Evolutionary conservation across 2,113 vertebrate genomes (phyloP), one percentile per base, ranked within the genome.

Genomic region (Sebastes fasciatus): DNA sequence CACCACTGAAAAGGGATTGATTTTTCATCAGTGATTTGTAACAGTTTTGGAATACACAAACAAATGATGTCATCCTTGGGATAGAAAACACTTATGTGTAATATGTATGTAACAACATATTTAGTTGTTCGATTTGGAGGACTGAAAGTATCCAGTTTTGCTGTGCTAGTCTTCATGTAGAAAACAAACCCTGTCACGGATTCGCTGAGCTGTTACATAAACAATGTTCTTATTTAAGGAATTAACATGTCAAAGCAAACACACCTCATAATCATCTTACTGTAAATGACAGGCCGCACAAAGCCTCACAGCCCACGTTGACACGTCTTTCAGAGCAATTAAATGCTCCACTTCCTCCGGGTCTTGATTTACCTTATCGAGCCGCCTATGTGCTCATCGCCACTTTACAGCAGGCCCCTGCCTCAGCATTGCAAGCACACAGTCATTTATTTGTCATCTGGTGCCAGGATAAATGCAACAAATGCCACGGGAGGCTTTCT

Each of bases 311-410:
- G 83, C 90, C 90, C 82, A 89, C 87, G 64, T 70, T 91, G 88
- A 87, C 88, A 88, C 55, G 80, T 91, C 88, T 93, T 85, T 92
- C 85, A 80, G 54, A 78, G 86, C 91, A 94, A 93, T 94, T 93
- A 94, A 94, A 91, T 85, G 93, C 88, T 93, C 88, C 83, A 81
- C 80, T 94, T 91, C 89, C 89, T 86, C 83, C 73, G 83, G 81
- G 86, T 87, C 86, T 86, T 90, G 87, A 94, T 94, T 94, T 92
- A 94, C 88, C 89, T 91, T 92, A 93, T 93, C 91, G 83, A 71
- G 58, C 82, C 42, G 57, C 86, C 70, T 90, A 16, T 65, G 80
- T 19, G 49, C 85, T 92, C 87, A 88, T 92, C 92, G 74, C 46
- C 70, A 46, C 62, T 84, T 90, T 93, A 90, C 87, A 72, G 83